Evolutionary conservation across 2,888 invertebrate genomes (phyloP), one percentile per base, ranked within the genome.

Genomic region (Campaea margaritaria): DNA sequence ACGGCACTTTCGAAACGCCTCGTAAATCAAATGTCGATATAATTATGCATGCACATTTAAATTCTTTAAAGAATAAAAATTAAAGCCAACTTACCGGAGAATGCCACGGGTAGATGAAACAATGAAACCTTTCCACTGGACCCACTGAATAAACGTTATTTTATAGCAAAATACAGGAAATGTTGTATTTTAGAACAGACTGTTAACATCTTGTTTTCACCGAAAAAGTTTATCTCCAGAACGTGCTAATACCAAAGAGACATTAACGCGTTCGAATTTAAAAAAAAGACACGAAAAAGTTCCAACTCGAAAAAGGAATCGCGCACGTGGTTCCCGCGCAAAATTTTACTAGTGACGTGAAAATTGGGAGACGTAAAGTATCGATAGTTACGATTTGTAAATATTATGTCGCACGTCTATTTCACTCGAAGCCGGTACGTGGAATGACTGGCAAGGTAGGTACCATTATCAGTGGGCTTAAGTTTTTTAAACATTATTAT

Each of bases 111-210:
- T 39, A 39, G 31, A 31, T 14, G 13, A 39, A 12, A 14, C 12
- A 2, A 21, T 36, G 27, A 34, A 9, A 48, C 13, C 44, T 36
- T 38, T 43, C 44, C 43, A 21, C 44, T 8, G 10, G 28, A 52
- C 15, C 51, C n/a, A 43, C 45, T 13, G 0, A n/a, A 47, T 34
- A 48, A 45, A 15, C 38, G 38, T 67, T 70, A 70, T 49, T 67
- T 70, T 51, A 70, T 68, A 28, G 68, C 64, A 14, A 68, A 70
- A 61, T 67, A 67, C 42, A 68, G 45, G 39, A 67, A 70, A 59
- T 65, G 54, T 64, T 68, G 65, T 64, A 67, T 60, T 60, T 49
- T 65, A 31, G 59, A 57, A 21, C 47, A 47, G 44, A 39, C 56
- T 58, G 43, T 53, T 49, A 64, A 11, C 68, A 67, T 66, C 55